Percentiles rank a stretch among this genome's conserved stretches.
Conservation (phyloP, 2,797 vertebrate species). For the Catostomus latipinnis region DNA sequence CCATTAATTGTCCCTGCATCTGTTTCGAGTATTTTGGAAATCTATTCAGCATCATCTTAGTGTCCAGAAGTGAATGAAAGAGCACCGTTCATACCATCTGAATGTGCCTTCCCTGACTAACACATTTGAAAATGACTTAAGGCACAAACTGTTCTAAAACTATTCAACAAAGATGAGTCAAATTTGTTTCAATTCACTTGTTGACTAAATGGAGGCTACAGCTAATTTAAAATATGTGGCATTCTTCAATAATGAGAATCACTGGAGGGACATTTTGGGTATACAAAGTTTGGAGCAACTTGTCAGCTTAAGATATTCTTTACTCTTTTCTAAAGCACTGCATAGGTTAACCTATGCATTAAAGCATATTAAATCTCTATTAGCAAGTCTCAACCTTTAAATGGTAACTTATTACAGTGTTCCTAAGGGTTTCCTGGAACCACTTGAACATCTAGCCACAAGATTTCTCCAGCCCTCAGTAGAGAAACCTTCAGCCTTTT, state of each 20-base stretch:
- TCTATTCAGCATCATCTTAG: neutral
- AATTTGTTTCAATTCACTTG: neutral
- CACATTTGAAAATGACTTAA: neutral
- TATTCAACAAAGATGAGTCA: neutral
- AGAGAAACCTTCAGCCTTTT: slow-evolving; percentile 28
- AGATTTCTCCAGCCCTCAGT: slow-evolving; percentile 52
- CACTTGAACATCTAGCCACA: slow-evolving; percentile 27
- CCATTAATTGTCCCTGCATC: neutral
- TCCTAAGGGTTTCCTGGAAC: slow-evolving; percentile 14
- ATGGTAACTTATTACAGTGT: neutral
- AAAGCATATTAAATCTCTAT: neutral
- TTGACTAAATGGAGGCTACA: neutral
- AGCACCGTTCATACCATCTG: neutral
- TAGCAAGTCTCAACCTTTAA: neutral
- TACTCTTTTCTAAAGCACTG: no score
- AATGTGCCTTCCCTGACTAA: slow-evolving; percentile 26
- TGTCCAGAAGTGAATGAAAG: neutral
- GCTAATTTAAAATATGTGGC: neutral
- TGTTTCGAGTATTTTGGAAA: neutral
- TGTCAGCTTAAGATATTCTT: neutral
- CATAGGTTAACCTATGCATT: no score
- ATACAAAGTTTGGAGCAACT: neutral
- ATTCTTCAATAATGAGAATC: neutral
- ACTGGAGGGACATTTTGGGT: neutral
- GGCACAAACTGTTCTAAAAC: slow-evolving; percentile 1